Percentiles rank a stretch among this genome's conserved stretches.
Conservation (phyloP, 2,113 vertebrate species). For the Catharus bicknelli region DNA sequence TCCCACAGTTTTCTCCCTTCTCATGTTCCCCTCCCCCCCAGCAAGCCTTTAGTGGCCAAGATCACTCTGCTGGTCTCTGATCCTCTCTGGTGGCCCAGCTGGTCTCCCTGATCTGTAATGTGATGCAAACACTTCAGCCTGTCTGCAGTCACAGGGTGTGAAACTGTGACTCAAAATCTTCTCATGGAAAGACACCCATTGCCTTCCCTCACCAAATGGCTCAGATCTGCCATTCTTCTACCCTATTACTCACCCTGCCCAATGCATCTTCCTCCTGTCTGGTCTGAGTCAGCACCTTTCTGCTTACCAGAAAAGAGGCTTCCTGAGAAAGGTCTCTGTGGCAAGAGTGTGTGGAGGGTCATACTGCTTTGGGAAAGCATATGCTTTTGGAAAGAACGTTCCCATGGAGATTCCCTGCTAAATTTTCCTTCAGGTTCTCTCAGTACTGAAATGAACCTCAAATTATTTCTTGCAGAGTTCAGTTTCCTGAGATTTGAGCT, state of each 20-base stretch:
- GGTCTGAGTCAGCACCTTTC: not conserved
- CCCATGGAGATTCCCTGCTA: not conserved
- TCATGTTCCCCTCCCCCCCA: not conserved
- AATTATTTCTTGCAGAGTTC: not conserved
- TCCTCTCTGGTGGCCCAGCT: not conserved
- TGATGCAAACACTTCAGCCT: not conserved
- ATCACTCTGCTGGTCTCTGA: not conserved
- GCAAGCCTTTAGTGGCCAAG: not conserved
- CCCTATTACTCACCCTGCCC: not conserved
- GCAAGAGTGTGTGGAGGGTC: not conserved
- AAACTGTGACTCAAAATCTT: slow-evolving; percentile 1
- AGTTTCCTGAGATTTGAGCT: not conserved
- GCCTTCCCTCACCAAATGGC: not conserved
- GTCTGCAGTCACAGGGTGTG: not conserved
- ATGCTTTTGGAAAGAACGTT: not conserved
- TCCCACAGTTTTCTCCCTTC: not conserved
- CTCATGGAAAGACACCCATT: not conserved
- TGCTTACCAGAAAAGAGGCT: not conserved
- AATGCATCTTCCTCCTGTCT: not conserved
- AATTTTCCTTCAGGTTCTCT: slow-evolving; percentile 2
- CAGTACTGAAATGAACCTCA: slow-evolving; percentile 14
- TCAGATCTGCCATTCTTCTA: not conserved
- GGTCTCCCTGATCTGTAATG: not conserved
- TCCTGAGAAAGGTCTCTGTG: not conserved
- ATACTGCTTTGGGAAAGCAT: not conserved